Base-by-base conservation (phyloP, 2,888 invertebrate species). In the Seladonia tumulorum region DNA sequence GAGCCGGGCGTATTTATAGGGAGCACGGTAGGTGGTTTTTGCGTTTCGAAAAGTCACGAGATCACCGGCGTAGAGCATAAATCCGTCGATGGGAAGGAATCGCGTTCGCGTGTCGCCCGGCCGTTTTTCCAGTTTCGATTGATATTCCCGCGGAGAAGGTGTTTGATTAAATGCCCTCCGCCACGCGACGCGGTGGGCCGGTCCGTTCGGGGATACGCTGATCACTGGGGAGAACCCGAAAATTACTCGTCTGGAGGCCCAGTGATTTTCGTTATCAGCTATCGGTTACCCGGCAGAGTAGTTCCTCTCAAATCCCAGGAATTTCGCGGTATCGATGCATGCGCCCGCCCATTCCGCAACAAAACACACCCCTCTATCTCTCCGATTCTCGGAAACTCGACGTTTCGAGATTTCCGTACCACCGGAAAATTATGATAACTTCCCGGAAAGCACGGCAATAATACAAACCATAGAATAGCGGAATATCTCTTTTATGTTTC, bases 401-500 rank as follows among this genome's bases (percentile, higher is more conserved):
- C 14, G 22, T 45, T 53, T 25, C 29, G 1, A 22, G 25, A 16
- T 39, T 49, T 25, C 18, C 12, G 8, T 39, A 49, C 18, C 18
- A 22, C 8, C 10, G n/a, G 53, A 71, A 25, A 5, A 60, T 60
- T 25, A 16, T 60, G n/a, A n/a, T n/a, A 3, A 53, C 53, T n/a
- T 22, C 53, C 10, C 2, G 53, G 10, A 53, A 53, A 3, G 22
- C 5, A 22, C 7, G 2, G 5, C 22, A 10, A 10, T 53, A 3
- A 53, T 3, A n/a, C 22, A 2, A 22, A 22, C 22, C 8, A 8
- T 53, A 22, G 22, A 53, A 53, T 53, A 53, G 8, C 22, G 22
- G 22, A 8, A 22, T 53, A 22, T 22, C n/a, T 22, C 22, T 25
- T n/a, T 35, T 66, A 18, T 82, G 77, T 88, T 95, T 57, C 96